Percentiles rank a stretch among this genome's conserved stretches.
phyloP scores from a whole-genome alignment of 2,888 invertebrate species.

The Eutolmus rufibarbis region DNA sequence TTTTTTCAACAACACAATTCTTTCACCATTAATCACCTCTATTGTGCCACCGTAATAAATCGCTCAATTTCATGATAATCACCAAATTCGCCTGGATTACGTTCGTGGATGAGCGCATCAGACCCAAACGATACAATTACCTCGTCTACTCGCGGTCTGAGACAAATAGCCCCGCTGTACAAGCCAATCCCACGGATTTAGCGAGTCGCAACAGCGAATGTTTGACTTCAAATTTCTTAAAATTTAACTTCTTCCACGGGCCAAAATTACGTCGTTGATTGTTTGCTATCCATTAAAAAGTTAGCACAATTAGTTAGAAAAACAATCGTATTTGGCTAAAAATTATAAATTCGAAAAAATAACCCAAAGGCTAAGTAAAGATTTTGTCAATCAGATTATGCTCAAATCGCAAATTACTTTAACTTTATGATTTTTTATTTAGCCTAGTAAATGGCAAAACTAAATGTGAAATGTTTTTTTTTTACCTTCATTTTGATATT shows the following conservation, averaged over 20 bases:
- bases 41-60: neutral
- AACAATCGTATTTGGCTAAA: neutral
- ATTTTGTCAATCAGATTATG: no score
- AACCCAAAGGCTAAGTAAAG: neutral
- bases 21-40: conserved; percentile 12
- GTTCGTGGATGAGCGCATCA: neutral
- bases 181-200: neutral
- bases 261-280: neutral
- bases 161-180: neutral
- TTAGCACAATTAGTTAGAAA: neutral
- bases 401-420: no score
- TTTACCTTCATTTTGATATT: no score
- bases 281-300: neutral
- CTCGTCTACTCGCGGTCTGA: neutral
- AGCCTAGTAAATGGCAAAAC: no score
- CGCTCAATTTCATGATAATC: neutral
- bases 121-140: neutral
- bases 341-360: neutral
- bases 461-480: no score
- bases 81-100: neutral
- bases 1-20: neutral
- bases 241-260: neutral
- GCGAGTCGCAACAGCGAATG: neutral
- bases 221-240: neutral
- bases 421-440: no score